phyloP scores from a whole-genome alignment of 2,888 invertebrate genomes.

The Eudemis profundana region DNA sequence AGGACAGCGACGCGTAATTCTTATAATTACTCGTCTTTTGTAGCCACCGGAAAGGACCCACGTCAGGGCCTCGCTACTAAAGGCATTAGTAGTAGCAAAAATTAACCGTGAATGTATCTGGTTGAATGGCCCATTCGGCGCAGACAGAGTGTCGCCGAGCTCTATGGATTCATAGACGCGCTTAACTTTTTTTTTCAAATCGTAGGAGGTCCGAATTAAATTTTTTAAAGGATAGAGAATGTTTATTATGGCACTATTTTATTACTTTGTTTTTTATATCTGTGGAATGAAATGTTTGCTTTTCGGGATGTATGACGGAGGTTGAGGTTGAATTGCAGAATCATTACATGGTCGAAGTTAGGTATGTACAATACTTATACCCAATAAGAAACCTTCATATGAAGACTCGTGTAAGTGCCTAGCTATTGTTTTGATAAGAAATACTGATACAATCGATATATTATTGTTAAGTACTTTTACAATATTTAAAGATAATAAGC shows the following conservation, averaged over 20 bases:
- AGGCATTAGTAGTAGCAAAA: constrained; percentile 77
- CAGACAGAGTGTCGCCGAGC: constrained; percentile 77
- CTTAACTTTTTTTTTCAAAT: constrained; percentile 47
- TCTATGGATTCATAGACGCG: constrained; percentile 34
- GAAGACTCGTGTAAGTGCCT: constrained; percentile 52
- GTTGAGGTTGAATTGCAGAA: not conserved
- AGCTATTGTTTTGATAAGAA: constrained; percentile 67
- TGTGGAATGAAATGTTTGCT: not conserved
- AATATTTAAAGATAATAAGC: constrained; percentile 78
- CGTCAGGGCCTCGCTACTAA: constrained; percentile 72
- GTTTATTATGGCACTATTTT: constrained; percentile 29
- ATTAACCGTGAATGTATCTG: constrained; percentile 68
- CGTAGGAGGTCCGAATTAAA: constrained; percentile 55
- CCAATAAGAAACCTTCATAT: constrained; percentile 50
- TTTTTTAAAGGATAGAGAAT: constrained; percentile 33
- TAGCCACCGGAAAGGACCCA: constrained; percentile 78
- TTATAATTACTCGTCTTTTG: constrained; percentile 81
- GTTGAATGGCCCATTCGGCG: constrained; percentile 58
- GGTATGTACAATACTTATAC: constrained; percentile 32
- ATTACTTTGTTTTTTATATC: not conserved
- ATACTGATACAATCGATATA: constrained; percentile 74
- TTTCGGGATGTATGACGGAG: too few relatives aligned
- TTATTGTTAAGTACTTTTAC: constrained; percentile 75
- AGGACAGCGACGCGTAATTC: constrained; percentile 65
- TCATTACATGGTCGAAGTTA: not conserved